phyloP scores from a whole-genome alignment of 2,888 invertebrate genomes.

The Caenorhabditis panamensis region DNA sequence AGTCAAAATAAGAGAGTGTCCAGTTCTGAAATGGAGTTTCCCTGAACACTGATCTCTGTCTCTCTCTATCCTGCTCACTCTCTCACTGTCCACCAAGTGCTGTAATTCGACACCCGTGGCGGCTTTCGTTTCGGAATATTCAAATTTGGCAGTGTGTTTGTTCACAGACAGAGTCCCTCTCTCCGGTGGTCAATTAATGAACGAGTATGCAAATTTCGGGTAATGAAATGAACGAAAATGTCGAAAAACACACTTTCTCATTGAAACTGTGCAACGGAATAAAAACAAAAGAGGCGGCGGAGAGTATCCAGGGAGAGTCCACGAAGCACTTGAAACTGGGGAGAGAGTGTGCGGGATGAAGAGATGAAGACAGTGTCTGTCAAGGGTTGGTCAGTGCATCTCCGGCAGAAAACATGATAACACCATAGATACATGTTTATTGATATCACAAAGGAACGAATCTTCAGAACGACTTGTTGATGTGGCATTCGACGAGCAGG shows the following conservation, averaged over 20 bases:
- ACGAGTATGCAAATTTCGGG: conserved; percentile 32
- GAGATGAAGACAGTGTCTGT: conserved; percentile 25
- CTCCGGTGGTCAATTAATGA: conserved; percentile 48
- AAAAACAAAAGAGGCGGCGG: conserved; percentile 9
- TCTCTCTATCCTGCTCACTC: conserved; percentile 28
- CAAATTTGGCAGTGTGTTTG: conserved; percentile 54
- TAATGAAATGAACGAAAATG: conserved; percentile 41
- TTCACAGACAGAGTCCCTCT: not conserved
- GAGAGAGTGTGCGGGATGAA: conserved; percentile 4
- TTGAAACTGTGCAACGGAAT: not conserved
- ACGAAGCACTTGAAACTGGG: conserved; percentile 29
- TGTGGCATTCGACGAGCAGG: conserved; percentile 54
- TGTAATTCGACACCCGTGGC: conserved; percentile 48
- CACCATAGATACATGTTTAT: conserved; percentile 25
- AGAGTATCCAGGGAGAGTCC: conserved; percentile 31
- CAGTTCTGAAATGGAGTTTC: conserved; percentile 52
- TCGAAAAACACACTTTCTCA: not conserved
- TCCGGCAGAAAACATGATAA: conserved; percentile 16
- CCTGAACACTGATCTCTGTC: conserved; percentile 42
- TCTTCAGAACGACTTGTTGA: conserved; percentile 37
- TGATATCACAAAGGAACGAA: conserved; percentile 17
- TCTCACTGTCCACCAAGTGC: conserved; percentile 50
- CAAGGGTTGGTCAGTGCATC: conserved; percentile 24
- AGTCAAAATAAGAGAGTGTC: conserved; percentile 54
- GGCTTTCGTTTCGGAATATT: conserved; percentile 58